phyloP scores from a whole-genome alignment of 2,113 vertebrate species.

The Rattus norvegicus region GRCr8 NC_086027.1:33723001-33723500 shows the following conservation, averaged over 20 bases:
- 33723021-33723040: background rate
- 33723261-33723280: background rate
- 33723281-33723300: background rate
- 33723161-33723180: background rate
- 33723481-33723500: background rate
- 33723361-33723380: background rate
- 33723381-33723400: background rate
- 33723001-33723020: no score
- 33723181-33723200: background rate
- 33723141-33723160: background rate
- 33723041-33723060: background rate
- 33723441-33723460: rapidly evolving
- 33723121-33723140: background rate
- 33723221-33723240: background rate
- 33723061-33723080: background rate
- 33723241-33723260: background rate
- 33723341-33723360: no score
- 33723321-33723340: background rate
- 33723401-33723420: background rate
- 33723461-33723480: rapidly evolving
- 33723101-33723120: background rate
- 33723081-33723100: background rate
- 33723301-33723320: background rate
- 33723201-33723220: rapidly evolving
- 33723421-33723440: background rate